These are phyloP conservation scores for Diachasmimorpha longicaudata DNA, from an alignment of 1,140 invertebrate species.

Conservation along the genomic window DNA sequence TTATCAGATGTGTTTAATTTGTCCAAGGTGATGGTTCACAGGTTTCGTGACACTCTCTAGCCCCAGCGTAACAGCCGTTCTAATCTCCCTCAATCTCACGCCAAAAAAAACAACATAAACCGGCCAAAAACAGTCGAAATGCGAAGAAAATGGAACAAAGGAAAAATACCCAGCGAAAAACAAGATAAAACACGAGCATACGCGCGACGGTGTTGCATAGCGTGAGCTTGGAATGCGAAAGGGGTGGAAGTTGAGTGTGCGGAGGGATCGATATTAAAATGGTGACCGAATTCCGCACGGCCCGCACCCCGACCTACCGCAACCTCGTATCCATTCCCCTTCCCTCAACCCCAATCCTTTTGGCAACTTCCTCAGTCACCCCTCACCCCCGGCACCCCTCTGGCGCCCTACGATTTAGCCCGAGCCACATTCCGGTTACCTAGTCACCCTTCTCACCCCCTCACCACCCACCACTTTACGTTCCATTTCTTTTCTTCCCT, in stretches of 20 bases:
- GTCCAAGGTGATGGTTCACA: no score
- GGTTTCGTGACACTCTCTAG: no score
- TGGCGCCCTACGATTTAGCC: constrained; percentile 3
- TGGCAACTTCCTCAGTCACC: constrained; percentile 21
- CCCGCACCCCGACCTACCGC: constrained; percentile 55
- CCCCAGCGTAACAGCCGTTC: no score
- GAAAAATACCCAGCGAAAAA: background rate
- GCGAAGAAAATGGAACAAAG: background rate
- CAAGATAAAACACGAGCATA: background rate
- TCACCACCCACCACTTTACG: background rate
- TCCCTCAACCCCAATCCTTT: background rate
- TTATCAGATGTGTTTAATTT: no score
- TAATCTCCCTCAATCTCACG: no score
- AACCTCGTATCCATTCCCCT: constrained; percentile 49
- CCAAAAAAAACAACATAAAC: no score
- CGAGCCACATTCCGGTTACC: constrained; percentile 25
- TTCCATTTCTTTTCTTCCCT: constrained; percentile 11
- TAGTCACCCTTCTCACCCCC: constrained; percentile 19
- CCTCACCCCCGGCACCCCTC: constrained; percentile 16
- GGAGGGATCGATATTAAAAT: constrained; percentile 62
- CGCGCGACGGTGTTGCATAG: background rate
- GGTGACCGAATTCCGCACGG: constrained; percentile 60
- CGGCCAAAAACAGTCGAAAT: background rate
- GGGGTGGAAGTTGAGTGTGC: background rate
- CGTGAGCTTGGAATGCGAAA: constrained; percentile 25